Evolutionary conservation across 2,113 vertebrate genomes (phyloP).

Genomic region (Anas platyrhynchos): DNA sequence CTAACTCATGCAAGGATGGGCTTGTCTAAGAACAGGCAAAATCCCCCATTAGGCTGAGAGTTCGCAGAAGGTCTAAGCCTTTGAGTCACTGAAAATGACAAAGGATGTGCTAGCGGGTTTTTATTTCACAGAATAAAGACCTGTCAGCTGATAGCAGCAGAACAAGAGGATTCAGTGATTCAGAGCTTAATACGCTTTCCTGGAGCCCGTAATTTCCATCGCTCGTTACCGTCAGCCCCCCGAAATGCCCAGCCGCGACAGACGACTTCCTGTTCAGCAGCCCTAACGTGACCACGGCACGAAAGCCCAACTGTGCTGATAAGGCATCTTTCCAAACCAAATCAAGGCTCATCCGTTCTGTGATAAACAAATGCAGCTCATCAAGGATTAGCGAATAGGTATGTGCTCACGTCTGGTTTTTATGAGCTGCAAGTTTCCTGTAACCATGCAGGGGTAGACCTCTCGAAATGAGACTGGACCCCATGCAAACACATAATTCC

Average conservation of each 20-base stretch:
- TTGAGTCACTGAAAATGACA: slow-evolving; percentile 29
- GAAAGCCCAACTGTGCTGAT: fast-evolving
- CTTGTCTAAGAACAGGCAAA: background rate
- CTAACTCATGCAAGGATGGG: background rate
- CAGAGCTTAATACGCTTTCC: background rate
- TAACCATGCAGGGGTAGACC: background rate
- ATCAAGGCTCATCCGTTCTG: background rate
- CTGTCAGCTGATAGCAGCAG: background rate
- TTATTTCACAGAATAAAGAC: background rate
- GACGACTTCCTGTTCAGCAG: background rate
- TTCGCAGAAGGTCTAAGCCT: background rate
- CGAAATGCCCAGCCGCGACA: background rate
- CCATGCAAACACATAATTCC: background rate
- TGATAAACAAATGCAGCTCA: background rate
- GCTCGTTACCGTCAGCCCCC: background rate
- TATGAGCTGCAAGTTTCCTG: background rate
- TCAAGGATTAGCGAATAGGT: background rate
- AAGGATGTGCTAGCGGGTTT: background rate
- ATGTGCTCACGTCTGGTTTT: background rate
- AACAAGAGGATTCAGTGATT: slow-evolving; percentile 26
- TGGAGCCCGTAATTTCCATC: background rate
- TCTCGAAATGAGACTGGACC: background rate
- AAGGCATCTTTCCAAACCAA: background rate
- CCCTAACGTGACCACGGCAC: fast-evolving
- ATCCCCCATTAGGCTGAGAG: background rate